Evolutionary conservation across 2,888 invertebrate genomes (phyloP).

Genomic region (Drosophila nigritarsus): DNA sequence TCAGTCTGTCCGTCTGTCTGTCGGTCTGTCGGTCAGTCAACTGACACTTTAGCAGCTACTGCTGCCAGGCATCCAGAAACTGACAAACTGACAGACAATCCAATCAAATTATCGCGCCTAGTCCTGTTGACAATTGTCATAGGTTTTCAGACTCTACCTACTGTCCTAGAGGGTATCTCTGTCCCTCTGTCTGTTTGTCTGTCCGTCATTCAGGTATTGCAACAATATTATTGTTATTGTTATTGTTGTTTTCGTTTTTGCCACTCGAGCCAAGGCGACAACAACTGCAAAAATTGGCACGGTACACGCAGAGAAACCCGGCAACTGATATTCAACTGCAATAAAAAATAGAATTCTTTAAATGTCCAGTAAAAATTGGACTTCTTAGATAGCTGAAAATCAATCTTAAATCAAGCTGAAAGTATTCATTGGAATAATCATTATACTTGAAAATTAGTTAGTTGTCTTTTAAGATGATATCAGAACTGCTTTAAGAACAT

Average conservation of each 20-base stretch:
- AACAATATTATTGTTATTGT: slow-evolving; percentile 58
- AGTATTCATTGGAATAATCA: neutral
- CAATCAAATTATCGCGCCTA: slow-evolving; percentile 84
- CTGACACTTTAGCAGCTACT: slow-evolving; percentile 66
- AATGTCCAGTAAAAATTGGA: neutral
- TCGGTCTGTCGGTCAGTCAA: slow-evolving; percentile 59
- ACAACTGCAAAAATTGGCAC: slow-evolving; percentile 53
- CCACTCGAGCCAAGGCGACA: slow-evolving; percentile 69
- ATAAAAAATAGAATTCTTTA: neutral
- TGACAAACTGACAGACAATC: slow-evolving; percentile 76
- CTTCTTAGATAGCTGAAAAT: neutral
- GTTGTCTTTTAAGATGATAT: neutral
- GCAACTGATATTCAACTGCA: neutral
- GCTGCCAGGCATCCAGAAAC: slow-evolving; percentile 29
- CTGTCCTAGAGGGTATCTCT: slow-evolving; percentile 6
- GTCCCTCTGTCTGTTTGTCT: neutral
- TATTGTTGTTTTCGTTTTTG: slow-evolving; percentile 40
- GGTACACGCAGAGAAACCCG: slow-evolving; percentile 4
- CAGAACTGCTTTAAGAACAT: neutral
- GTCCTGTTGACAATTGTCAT: slow-evolving; percentile 67
- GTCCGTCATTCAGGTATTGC: slow-evolving; percentile 67
- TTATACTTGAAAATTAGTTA: neutral
- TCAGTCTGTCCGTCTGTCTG: neutral
- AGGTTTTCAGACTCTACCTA: slow-evolving; percentile 46
- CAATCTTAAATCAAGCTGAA: neutral